phyloP scores from a whole-genome alignment of 2,888 invertebrate genomes.

The Pristionchus maxplancki region DNA sequence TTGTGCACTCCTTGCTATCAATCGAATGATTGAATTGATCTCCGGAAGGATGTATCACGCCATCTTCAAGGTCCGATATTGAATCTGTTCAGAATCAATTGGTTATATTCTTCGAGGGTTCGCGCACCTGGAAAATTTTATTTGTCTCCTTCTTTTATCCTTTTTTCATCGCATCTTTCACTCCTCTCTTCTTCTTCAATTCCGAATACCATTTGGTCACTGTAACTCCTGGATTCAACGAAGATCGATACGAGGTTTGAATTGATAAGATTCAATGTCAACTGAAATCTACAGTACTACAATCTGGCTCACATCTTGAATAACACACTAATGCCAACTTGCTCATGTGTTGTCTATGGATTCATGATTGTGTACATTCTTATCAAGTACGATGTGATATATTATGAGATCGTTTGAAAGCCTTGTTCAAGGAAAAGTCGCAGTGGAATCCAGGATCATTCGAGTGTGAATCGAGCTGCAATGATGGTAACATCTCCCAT shows the following conservation, averaged over 20 bases:
- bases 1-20: background rate
- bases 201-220: background rate
- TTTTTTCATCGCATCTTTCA: background rate
- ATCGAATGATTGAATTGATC: background rate
- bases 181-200: conserved; percentile 13
- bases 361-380: conserved; percentile 2
- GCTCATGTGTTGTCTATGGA: background rate
- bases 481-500: background rate
- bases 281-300: background rate
- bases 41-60: background rate
- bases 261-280: background rate
- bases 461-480: background rate
- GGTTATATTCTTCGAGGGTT: background rate
- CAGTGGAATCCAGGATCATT: background rate
- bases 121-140: background rate
- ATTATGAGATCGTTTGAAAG: background rate
- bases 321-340: conserved; percentile 10
- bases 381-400: background rate
- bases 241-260: background rate
- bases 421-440: background rate
- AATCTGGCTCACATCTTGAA: background rate
- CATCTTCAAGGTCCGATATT: background rate
- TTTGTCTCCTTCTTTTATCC: background rate
- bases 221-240: background rate
- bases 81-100: background rate